Evolutionary conservation across 2,113 vertebrate genomes (phyloP).

Genomic region (Malaclemys terrapin): DNA sequence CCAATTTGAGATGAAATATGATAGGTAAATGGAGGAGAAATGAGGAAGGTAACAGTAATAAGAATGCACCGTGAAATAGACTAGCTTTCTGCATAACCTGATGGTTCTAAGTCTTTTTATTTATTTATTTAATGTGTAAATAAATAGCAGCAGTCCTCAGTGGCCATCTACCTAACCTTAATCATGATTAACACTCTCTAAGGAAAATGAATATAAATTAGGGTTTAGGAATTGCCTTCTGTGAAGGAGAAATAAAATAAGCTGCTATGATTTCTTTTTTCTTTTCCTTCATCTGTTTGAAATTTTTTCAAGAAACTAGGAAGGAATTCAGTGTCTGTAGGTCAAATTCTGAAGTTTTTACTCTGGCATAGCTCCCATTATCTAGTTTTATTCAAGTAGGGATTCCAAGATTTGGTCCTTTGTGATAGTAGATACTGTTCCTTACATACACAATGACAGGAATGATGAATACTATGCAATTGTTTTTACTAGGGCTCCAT

Average conservation of each 20-base stretch:
- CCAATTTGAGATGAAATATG: not conserved
- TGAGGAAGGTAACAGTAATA: not conserved
- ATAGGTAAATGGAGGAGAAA: not conserved
- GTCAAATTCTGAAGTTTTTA: not conserved
- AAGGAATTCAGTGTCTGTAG: not conserved
- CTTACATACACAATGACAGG: not conserved
- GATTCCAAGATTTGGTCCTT: not conserved
- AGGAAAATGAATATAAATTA: conserved; percentile 1
- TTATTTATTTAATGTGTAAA: not conserved
- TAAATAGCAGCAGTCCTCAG: not conserved
- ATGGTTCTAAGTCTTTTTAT: not conserved
- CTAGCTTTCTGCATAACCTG: not conserved
- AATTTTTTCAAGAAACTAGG: not conserved
- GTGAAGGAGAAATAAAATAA: conserved; percentile 15
- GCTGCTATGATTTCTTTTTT: not conserved
- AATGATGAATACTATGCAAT: not conserved
- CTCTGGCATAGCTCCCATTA: not conserved
- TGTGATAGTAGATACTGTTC: not conserved
- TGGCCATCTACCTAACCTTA: not conserved
- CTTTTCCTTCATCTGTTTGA: not conserved
- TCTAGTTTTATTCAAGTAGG: not conserved
- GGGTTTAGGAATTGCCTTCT: not conserved
- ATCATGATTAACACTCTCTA: not conserved
- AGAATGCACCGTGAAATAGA: not conserved
- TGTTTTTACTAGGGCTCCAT: not conserved